Conservation (phyloP, 2,888 invertebrate genomes). For the Luperina testacea region DNA sequence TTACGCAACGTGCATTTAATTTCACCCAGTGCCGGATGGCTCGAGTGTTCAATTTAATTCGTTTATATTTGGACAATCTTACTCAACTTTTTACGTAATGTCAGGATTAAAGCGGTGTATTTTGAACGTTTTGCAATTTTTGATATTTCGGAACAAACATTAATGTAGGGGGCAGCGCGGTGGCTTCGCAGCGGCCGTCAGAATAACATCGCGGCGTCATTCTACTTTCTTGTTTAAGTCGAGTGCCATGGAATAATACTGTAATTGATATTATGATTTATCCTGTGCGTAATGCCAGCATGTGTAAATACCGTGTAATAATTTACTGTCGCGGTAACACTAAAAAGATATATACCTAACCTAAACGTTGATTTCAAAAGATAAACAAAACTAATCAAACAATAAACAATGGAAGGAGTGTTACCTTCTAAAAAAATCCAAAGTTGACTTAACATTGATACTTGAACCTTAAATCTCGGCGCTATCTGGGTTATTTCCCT, state of each 20-base stretch:
- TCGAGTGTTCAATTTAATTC: slow-evolving; percentile 78
- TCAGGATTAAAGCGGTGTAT: slow-evolving; percentile 83
- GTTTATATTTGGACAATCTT: slow-evolving; percentile 84
- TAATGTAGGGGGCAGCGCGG: slow-evolving; percentile 74
- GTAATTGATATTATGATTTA: slow-evolving; percentile 72
- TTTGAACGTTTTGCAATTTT: slow-evolving; percentile 85
- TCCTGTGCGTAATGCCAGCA: slow-evolving; percentile 60
- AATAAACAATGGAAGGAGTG: background rate
- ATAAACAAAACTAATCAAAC: background rate
- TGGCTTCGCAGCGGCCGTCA: slow-evolving; percentile 69
- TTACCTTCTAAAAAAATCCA: slow-evolving; percentile 30
- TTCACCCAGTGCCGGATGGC: slow-evolving; percentile 78
- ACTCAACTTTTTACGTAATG: slow-evolving; percentile 85
- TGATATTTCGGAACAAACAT: slow-evolving; percentile 81
- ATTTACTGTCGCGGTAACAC: slow-evolving; percentile 57
- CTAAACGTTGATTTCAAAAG: slow-evolving; percentile 6
- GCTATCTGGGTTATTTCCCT: slow-evolving; percentile 53
- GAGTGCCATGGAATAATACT: slow-evolving; percentile 67
- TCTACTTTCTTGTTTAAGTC: slow-evolving; percentile 79
- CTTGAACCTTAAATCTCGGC: slow-evolving; percentile 36
- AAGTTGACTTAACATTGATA: slow-evolving; percentile 53
- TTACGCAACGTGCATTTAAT: slow-evolving; percentile 80
- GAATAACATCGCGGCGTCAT: slow-evolving; percentile 71
- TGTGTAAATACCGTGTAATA: slow-evolving; percentile 62
- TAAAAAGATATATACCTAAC: slow-evolving; percentile 17